A percentile compares a stretch with the other conserved stretches of the same genome.
Conservation (phyloP, 1,140 invertebrate genomes). For the Melanaphis sacchari region DNA sequence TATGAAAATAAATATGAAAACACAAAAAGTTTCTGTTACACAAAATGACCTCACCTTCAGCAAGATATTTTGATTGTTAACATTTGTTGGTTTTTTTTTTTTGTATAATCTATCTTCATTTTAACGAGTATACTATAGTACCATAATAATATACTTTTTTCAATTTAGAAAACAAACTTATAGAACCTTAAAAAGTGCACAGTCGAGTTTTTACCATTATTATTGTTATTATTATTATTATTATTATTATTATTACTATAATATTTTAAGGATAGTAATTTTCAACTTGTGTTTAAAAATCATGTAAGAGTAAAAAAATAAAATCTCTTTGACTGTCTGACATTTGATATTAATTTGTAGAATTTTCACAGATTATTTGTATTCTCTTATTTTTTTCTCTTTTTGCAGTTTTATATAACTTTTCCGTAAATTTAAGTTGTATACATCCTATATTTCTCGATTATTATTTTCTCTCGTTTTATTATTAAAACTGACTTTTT, state of each 20-base stretch:
- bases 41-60: neutral
- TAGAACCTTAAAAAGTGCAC: neutral
- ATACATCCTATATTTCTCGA: neutral
- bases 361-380: neutral
- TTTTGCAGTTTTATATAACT: neutral
- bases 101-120: neutral
- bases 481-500: neutral
- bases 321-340: neutral
- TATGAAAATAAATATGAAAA: neutral
- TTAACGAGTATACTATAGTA: neutral
- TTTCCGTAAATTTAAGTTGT: neutral
- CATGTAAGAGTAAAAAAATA: neutral
- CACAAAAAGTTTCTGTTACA: neutral
- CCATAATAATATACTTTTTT: neutral
- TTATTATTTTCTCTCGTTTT: neutral
- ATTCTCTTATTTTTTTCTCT: neutral
- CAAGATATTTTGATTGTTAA: neutral
- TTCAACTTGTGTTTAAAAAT: neutral
- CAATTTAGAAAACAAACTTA: neutral
- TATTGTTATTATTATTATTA: neutral
- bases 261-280: neutral
- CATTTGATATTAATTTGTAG: neutral
- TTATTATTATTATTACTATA: neutral
- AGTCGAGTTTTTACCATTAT: neutral
- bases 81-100: neutral